These are phyloP conservation scores for Atethmia centrago DNA, from an alignment of 2,888 invertebrate species.

Conservation along the genomic window DNA sequence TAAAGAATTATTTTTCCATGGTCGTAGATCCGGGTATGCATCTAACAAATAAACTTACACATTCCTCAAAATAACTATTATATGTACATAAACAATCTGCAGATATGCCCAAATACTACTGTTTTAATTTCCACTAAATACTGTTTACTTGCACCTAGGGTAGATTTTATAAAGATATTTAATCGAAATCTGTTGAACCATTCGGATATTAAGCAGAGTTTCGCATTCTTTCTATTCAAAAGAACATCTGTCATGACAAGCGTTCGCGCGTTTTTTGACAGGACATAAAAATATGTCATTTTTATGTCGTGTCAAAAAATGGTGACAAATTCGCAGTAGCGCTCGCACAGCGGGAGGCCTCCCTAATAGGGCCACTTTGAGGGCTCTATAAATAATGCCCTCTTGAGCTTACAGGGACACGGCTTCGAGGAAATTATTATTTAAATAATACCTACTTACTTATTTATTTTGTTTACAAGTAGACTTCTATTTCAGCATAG, in stretches of 20 bases:
- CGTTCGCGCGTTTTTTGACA: slow-evolving; percentile 17
- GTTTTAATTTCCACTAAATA: neutral
- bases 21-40: neutral
- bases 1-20: neutral
- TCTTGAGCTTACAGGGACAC: slow-evolving; percentile 32
- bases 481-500: neutral
- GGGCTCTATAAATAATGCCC: slow-evolving; percentile 49
- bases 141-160: no score
- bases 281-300: slow-evolving; percentile 45
- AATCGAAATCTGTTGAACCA: neutral
- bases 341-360: slow-evolving; percentile 33
- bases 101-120: neutral
- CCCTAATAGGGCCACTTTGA: slow-evolving; percentile 52
- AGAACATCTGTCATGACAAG: slow-evolving; percentile 11
- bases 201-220: neutral
- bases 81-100: no score
- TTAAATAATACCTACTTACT: slow-evolving; percentile 10
- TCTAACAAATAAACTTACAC: neutral
- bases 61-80: neutral
- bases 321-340: slow-evolving; percentile 41
- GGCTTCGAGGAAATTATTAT: slow-evolving; percentile 15
- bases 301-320: no score
- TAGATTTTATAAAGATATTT: neutral
- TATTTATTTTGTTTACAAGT: slow-evolving; percentile 23
- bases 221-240: slow-evolving; percentile 7